Evolutionary conservation across 2,888 invertebrate genomes (phyloP).

Genomic region (Acanthosepion lycidas): DNA sequence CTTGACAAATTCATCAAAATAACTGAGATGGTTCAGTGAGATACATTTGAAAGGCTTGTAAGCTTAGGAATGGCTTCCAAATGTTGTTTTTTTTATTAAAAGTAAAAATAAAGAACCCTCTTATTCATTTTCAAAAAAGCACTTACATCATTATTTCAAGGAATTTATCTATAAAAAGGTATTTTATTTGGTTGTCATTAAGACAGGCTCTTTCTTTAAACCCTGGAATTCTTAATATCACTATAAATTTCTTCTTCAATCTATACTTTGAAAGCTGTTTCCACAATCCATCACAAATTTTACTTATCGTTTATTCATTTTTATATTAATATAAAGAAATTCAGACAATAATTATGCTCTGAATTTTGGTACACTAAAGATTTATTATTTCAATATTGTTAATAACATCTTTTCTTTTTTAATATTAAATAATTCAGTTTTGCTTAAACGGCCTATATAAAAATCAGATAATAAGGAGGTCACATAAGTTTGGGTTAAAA

Average conservation of each 20-base stretch:
- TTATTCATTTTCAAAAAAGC: neutral
- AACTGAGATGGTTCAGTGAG: neutral
- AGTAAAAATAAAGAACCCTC: neutral
- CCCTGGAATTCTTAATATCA: neutral
- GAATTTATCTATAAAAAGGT: neutral
- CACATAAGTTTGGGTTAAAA: too few species aligned
- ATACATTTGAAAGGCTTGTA: conserved; percentile 17
- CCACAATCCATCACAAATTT: neutral
- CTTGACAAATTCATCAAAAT: conserved; percentile 18
- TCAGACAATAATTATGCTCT: neutral
- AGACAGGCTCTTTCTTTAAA: neutral
- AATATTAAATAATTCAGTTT: too few species aligned
- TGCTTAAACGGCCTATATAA: too few species aligned
- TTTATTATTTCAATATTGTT: too few species aligned
- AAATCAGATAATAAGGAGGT: too few species aligned
- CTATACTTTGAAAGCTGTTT: neutral
- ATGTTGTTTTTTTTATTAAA: neutral
- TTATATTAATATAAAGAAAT: neutral
- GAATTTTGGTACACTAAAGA: neutral
- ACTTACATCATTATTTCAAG: conserved; percentile 24
- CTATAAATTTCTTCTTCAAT: neutral
- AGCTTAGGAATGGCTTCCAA: conserved; percentile 18
- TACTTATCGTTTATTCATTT: neutral
- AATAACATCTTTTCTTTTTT: too few species aligned
- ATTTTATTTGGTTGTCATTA: neutral